phyloP scores from a whole-genome alignment of 2,888 invertebrate species.

The Empis livida region DNA sequence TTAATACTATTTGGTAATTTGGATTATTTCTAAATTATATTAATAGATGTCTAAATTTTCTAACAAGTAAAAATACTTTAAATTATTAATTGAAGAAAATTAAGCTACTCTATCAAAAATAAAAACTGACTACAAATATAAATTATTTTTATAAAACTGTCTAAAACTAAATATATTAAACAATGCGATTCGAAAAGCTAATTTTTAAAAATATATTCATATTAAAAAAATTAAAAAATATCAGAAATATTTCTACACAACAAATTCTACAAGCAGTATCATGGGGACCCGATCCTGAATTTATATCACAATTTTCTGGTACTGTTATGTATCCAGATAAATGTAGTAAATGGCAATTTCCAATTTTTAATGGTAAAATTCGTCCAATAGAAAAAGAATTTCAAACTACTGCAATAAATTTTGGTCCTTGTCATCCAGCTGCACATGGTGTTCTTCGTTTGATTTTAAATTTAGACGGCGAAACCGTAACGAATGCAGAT shows the following conservation, averaged over 20 bases:
- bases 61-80: no score
- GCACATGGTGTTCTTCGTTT: constrained; percentile 80
- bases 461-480: constrained; percentile 68
- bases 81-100: no score
- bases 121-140: no score
- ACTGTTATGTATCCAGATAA: constrained; percentile 46
- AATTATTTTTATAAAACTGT: no score
- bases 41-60: neutral
- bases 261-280: neutral
- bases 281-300: constrained; percentile 58
- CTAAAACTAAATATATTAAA: no score
- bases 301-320: constrained; percentile 40
- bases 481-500: constrained; percentile 64
- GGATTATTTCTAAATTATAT: neutral
- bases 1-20: no score
- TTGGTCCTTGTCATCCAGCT: constrained; percentile 84
- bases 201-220: no score
- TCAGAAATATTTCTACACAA: no score
- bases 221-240: no score
- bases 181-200: no score
- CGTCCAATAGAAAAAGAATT: constrained; percentile 45
- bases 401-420: constrained; percentile 60
- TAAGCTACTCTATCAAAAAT: no score
- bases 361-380: constrained; percentile 30
- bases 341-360: constrained; percentile 19